Evolutionary conservation across 2,113 vertebrate genomes (phyloP).

Genomic region (Campylomormyrus numenius): DNA sequence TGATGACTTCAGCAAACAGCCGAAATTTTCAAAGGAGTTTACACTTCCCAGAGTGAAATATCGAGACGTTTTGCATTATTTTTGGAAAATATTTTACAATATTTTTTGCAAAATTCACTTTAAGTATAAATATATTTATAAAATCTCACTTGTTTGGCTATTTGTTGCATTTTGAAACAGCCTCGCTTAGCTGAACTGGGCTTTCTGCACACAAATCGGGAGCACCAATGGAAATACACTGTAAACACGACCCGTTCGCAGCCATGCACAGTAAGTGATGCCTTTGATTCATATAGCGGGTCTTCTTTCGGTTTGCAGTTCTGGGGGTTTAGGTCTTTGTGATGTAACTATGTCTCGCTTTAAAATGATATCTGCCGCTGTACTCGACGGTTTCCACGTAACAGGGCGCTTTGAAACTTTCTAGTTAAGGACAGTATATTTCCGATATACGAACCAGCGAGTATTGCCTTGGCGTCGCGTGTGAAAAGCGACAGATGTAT

Average conservation of each 20-base stretch:
- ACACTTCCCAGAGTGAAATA: not conserved
- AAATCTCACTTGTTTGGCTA: not conserved
- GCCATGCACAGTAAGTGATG: conserved; percentile 98
- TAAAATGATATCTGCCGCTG: not conserved
- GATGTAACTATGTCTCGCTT: not conserved
- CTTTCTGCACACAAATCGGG: conserved; percentile 18
- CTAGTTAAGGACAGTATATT: not conserved
- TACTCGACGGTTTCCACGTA: not conserved
- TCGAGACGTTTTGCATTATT: not conserved
- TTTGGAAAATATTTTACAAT: not conserved
- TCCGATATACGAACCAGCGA: not conserved
- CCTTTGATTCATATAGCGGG: conserved; percentile 27
- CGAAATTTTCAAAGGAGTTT: not conserved
- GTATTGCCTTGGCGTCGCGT: not conserved
- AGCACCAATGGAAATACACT: conserved; percentile 93
- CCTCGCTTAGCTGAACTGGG: not conserved
- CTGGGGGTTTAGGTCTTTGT: not conserved
- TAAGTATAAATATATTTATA: not conserved
- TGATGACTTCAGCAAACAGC: not conserved
- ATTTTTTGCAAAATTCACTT: not conserved
- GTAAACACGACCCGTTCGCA: conserved; percentile 98
- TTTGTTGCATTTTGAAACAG: not conserved
- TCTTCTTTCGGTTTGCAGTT: conserved; percentile 21
- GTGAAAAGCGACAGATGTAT: not conserved
- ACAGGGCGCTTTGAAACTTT: conserved; percentile 4